Evolutionary conservation across 2,113 vertebrate genomes (phyloP), one percentile per base, ranked within the genome.

Genomic region (Tricholaema leucomelas): DNA sequence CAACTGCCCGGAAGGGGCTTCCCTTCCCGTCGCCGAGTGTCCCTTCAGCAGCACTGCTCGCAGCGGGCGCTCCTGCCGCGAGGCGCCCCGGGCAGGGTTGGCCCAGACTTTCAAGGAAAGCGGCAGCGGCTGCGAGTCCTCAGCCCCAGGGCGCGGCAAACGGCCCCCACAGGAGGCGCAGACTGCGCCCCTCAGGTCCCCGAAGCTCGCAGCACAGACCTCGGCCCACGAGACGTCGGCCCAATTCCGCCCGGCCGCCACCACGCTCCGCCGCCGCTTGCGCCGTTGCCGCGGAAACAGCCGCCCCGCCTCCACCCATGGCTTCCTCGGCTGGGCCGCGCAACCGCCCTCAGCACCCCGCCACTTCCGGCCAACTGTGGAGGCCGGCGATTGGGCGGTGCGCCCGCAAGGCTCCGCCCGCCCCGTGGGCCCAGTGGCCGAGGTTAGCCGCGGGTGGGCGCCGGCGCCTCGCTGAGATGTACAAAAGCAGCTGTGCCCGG

Each of bases 251-350:
- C 31, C 54, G 2, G 40, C 42, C 46, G 15, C 18, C 50, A 8
- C 8, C 36, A 36, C 23, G 13, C 30, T 2, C 50, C 25, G 8
- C 64, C 60, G 52, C 94, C 72, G 71, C 85, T 56, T 33, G 71
- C 91, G 83, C 75, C 56, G 95, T 96, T 90, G n/a, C 92, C 90
- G 13, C 6, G 94, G 96, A 11, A 77, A 95, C 82, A 12, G 1
- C 8, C 9, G 7, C 19, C 6, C 55, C 70, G 31, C 4, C 15
- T 3, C 35, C 11, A 4, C 60, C 67, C 9, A 54, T 44, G 46
- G 3, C 18, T 9, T 52, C 15, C 31, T 56, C 8, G 15, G 8
- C 7, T 10, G 15, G 12, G 11, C 35, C 27, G 15, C 8, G 15
- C 9, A 1, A 33, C 13, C 20, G 25, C 25, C 6, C 9, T 3